Percentiles rank a stretch among this genome's conserved stretches.
Evolutionary conservation across 1,140 invertebrate genomes (phyloP).

Genomic region (Drepana arcuata): DNA sequence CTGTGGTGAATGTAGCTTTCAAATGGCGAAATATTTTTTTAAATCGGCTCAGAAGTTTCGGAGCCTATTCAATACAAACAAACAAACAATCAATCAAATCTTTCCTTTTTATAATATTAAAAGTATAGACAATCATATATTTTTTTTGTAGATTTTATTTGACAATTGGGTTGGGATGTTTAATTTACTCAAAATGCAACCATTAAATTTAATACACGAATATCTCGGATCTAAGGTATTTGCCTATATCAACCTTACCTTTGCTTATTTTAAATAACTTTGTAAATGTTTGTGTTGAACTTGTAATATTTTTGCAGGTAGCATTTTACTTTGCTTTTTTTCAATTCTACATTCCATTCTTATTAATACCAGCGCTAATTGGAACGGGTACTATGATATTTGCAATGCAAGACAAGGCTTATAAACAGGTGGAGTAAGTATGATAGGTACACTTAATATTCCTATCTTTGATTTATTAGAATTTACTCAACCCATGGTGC

Average conservation of each 20-base stretch:
- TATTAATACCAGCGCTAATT: slow-evolving; percentile 5
- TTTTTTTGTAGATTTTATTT: slow-evolving; percentile 13
- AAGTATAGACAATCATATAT: too few relatives aligned
- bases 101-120: too few relatives aligned
- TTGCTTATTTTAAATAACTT: not conserved
- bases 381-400: slow-evolving; percentile 4
- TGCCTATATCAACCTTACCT: not conserved
- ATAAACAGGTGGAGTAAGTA: slow-evolving; percentile 5
- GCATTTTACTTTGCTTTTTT: slow-evolving; percentile 16
- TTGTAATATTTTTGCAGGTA: too few relatives aligned
- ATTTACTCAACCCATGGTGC: too few relatives aligned
- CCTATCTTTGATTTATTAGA: too few relatives aligned
- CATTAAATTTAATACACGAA: slow-evolving; percentile 15
- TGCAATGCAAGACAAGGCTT: slow-evolving; percentile 5
- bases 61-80: too few relatives aligned
- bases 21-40: too few relatives aligned
- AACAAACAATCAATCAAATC: too few relatives aligned
- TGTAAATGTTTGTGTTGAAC: not conserved
- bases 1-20: too few relatives aligned
- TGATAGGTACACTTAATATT: too few relatives aligned
- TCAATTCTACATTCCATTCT: slow-evolving; percentile 12
- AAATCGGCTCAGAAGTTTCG: too few relatives aligned
- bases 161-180: slow-evolving; percentile 12
- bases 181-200: slow-evolving; percentile 13
- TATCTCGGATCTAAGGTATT: slow-evolving; percentile 16